Conservation (phyloP, 2,797 vertebrate genomes). For the Argentina silus region DNA sequence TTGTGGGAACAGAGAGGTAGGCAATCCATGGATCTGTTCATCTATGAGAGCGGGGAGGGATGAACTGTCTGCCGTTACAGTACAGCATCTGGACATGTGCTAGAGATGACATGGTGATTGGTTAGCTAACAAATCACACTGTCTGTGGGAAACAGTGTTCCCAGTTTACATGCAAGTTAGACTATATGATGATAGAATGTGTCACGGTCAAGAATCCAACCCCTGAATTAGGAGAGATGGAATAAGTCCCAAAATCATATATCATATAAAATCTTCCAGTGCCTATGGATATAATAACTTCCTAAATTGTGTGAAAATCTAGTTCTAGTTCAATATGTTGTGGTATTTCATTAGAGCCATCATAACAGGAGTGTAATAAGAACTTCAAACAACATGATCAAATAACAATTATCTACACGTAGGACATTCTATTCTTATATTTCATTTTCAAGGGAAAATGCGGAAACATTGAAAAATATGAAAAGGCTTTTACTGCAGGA, state of each 20-base stretch:
- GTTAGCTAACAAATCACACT: background rate
- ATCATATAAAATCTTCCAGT: too few relatives aligned
- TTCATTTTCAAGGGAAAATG: too few relatives aligned
- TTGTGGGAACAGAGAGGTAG: background rate
- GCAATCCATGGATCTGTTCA: too few relatives aligned
- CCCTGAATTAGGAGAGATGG: too few relatives aligned
- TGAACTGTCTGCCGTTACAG: background rate
- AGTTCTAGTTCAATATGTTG: too few relatives aligned
- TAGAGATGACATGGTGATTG: background rate
- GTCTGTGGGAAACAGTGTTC: slow-evolving; percentile 3
- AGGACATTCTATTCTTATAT: background rate
- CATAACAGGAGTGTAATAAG: background rate
- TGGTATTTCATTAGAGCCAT: background rate
- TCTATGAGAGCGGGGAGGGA: background rate
- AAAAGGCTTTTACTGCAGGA: background rate
- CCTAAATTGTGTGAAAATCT: too few relatives aligned
- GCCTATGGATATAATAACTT: too few relatives aligned
- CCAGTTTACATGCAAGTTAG: slow-evolving; percentile 6
- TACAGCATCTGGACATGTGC: background rate
- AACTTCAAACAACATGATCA: background rate
- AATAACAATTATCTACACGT: background rate
- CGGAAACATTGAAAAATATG: too few relatives aligned
- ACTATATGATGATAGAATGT: background rate
- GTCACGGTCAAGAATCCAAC: too few relatives aligned
- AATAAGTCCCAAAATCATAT: too few relatives aligned